Percentiles rank a stretch among this genome's conserved stretches.
phyloP scores from a whole-genome alignment of 2,888 invertebrate species.

The Pollenia angustigena region DNA sequence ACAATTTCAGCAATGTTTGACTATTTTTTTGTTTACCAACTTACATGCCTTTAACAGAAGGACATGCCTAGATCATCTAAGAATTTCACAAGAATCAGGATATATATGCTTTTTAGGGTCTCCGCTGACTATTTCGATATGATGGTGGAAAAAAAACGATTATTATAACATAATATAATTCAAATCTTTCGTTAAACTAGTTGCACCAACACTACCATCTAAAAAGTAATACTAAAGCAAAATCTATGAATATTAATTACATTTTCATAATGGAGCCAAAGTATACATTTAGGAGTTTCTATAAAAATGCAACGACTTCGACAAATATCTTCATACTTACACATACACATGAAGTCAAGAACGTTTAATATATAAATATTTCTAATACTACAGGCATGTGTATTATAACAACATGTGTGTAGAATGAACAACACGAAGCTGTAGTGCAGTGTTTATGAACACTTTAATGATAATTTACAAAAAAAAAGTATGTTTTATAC shows the following conservation, averaged over 20 bases:
- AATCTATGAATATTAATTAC: conserved; percentile 62
- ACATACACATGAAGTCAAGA: background rate
- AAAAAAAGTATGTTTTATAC: conserved; percentile 5
- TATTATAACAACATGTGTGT: background rate
- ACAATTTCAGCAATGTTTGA: too few relatives aligned
- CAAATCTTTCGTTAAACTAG: too few relatives aligned
- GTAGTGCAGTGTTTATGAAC: background rate
- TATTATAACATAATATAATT: too few relatives aligned
- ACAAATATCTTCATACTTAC: conserved; percentile 18
- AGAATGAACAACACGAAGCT: too few relatives aligned
- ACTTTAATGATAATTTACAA: conserved; percentile 40
- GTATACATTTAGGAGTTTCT: conserved; percentile 35
- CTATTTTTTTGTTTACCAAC: too few relatives aligned
- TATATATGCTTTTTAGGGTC: too few relatives aligned
- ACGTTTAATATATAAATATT: conserved; percentile 22
- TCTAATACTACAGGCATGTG: background rate
- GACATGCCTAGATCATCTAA: too few relatives aligned
- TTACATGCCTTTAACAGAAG: too few relatives aligned
- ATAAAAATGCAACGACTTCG: conserved; percentile 15
- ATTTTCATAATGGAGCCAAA: conserved; percentile 45
- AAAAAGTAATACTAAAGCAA: background rate
- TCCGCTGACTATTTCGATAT: too few relatives aligned
- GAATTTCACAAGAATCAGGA: too few relatives aligned
- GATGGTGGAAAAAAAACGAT: too few relatives aligned
- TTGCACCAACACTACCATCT: background rate